Base-by-base conservation (phyloP, 1,140 invertebrate species). In the Globodera rostochiensis region DNA sequence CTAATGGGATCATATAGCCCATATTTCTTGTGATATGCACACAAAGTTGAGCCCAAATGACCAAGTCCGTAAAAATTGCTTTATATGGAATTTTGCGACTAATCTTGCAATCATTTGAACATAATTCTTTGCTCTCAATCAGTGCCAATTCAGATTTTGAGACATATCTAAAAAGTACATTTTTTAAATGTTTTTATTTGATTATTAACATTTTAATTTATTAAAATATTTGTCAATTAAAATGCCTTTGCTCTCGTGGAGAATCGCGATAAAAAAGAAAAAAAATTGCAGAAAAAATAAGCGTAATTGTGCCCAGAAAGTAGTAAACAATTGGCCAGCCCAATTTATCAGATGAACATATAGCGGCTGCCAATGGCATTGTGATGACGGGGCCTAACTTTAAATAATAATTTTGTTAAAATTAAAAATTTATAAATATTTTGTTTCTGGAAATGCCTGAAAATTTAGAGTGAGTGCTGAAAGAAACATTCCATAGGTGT, bases 261-360 rank as follows among this genome's bases (percentile, higher is more conserved):
- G 74, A 57, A 50, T 76, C 74, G n/a, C 74, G 57, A 45, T 76
- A 76, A 21, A 76, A 46, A 45, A 13, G 19, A n/a, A 64, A 76
- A n/a, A 76, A 76, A 57, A 49, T 60, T 53, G 50, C 45, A 53
- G 66, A 76, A 21, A 76, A n/a, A 57, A 76, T 57, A 8, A 76
- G 46, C 7, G 74, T 45, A 57, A n/a, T 76, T 19, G 13, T 76
- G 36, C 74, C 74, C 7, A 76, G 19, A 45, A 57, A 53, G 46
- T 76, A 76, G 46, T 76, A 76, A 76, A 76, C 74, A 53, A 49
- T 46, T 57, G 74, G 50, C 74, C 74, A 76, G n/a, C 74, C 74
- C 8, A 76, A 60, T 6, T 64, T 60, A n/a, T 76, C 74, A 36
- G 74, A 76, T 6, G 74, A 57, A 50, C 74, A 76, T 15, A 76